phyloP scores from a whole-genome alignment of 2,797 vertebrate species.

The Enteromius treurensis region DNA sequence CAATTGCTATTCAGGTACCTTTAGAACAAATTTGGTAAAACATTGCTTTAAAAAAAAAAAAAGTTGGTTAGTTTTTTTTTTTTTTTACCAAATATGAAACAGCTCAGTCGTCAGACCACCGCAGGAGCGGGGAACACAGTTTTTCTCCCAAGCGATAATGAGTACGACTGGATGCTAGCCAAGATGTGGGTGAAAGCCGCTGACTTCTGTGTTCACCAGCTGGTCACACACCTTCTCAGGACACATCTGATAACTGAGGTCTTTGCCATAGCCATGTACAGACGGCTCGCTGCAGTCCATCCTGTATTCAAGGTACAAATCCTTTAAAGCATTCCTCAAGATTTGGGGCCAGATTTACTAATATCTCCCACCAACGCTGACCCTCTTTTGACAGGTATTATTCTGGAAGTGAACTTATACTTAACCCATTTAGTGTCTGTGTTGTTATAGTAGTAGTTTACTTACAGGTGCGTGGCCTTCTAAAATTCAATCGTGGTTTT shows the following conservation, averaged over 20 bases:
- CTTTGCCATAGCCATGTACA: conserved; percentile 91
- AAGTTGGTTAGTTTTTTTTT: not conserved
- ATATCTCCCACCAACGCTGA: not conserved
- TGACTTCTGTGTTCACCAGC: conserved; percentile 95
- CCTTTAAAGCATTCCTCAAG: not conserved
- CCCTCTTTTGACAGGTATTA: not conserved
- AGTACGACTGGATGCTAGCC: conserved; percentile 93
- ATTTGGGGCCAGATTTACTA: not conserved
- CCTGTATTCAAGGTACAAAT: conserved; percentile 88
- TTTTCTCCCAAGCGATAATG: conserved; percentile 89
- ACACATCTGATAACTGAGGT: conserved; percentile 92
- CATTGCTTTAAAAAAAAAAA: not conserved
- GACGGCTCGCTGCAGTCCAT: conserved; percentile 92
- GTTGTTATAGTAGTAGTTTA: too few species aligned
- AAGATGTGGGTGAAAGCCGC: conserved; percentile 96
- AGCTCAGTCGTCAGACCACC: conserved; percentile 86
- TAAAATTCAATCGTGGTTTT: too few species aligned
- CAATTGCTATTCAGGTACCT: conserved; percentile 95
- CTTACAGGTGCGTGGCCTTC: too few species aligned
- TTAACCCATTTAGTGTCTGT: too few species aligned
- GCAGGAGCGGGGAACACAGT: conserved; percentile 84
- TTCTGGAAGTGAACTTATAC: too few species aligned
- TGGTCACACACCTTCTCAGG: conserved; percentile 88
- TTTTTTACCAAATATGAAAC: not conserved
- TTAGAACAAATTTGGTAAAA: not conserved